A percentile compares a stretch with the other conserved stretches of the same genome.
Conservation (phyloP, 2,888 invertebrate species). For the Sipha maydis region DNA sequence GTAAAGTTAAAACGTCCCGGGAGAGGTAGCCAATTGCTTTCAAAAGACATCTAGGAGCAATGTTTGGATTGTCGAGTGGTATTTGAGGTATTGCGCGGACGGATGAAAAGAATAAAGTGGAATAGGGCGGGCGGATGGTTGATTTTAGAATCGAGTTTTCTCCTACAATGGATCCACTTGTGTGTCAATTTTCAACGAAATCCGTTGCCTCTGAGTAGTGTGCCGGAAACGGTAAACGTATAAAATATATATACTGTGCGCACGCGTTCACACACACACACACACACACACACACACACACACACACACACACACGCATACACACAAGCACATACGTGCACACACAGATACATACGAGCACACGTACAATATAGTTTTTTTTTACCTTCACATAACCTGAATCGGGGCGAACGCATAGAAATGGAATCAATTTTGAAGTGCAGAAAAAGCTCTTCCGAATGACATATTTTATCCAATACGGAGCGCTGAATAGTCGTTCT, state of each 20-base stretch:
- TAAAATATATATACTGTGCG: constrained; percentile 18
- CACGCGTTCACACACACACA: neutral
- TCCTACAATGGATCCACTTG: constrained; percentile 60
- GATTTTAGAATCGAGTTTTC: constrained; percentile 57
- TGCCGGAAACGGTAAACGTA: constrained; percentile 47
- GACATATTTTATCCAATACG: constrained; percentile 48
- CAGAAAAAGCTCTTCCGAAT: constrained; percentile 49
- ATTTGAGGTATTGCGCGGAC: constrained; percentile 42
- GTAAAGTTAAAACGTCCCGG: constrained; percentile 44
- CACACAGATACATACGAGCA: neutral
- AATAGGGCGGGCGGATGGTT: neutral
- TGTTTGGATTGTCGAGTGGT: constrained; percentile 57
- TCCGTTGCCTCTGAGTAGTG: constrained; percentile 54
- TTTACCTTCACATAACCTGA: constrained; percentile 3
- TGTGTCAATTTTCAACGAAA: constrained; percentile 57
- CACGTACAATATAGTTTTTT: neutral
- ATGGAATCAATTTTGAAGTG: constrained; percentile 52
- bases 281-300: neutral
- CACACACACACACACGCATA: neutral
- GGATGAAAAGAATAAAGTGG: constrained; percentile 42
- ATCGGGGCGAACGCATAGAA: constrained; percentile 32
- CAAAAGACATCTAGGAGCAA: constrained; percentile 32
- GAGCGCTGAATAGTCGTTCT: constrained; percentile 47
- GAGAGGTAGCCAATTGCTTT: constrained; percentile 50
- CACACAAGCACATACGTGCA: neutral